Base-by-base conservation (phyloP, 2,113 vertebrate genomes). In the Chaenocephalus aceratus region DNA sequence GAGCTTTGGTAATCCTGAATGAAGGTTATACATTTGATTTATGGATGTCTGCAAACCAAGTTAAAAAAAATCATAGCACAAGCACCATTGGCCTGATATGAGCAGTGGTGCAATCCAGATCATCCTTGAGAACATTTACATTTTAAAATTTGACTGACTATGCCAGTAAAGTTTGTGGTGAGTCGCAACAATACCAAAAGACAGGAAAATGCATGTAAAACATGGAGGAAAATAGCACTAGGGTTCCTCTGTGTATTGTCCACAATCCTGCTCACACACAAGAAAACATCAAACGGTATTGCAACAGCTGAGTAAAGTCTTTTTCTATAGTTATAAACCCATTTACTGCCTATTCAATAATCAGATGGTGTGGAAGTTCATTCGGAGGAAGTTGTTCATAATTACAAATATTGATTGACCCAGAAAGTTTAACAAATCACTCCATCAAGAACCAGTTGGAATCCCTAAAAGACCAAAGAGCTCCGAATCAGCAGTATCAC, bases 361-460 rank as follows among this genome's bases (percentile, higher is more conserved):
- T 82, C 44, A 67, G 51, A 44, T n/a, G 34, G 45, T 49, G 54
- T 79, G 60, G 57, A 65, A 41, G 51, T 65, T 36, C 30, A 65
- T 6, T 60, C 51, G 46, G 45, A 77, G 73, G 83, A 83, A 81
- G 68, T 71, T 77, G 45, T 30, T 79, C 5, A 44, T 81, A 21
- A 82, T 84, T 77, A 69, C 59, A 79, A 81, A 64, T 66, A 90
- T 88, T 86, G 90, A 91, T 65, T 81, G 85, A 63, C 81, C 83
- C 76, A 67, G 67, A 87, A 88, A 71, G 53, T 18, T 11, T 61
- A 11, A 3, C 51, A 36, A 71, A 76, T 11, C 30, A 30, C 30
- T 30, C 30, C 30, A 30, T 71, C 0, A 8, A 60, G 18, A 21
- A 46, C 54, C 0, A 2, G 62, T 75, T 46, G 16, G 30, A 30